These are phyloP conservation scores for Globia sparganii DNA, from an alignment of 2,888 invertebrate species.

Conservation along the genomic window DNA sequence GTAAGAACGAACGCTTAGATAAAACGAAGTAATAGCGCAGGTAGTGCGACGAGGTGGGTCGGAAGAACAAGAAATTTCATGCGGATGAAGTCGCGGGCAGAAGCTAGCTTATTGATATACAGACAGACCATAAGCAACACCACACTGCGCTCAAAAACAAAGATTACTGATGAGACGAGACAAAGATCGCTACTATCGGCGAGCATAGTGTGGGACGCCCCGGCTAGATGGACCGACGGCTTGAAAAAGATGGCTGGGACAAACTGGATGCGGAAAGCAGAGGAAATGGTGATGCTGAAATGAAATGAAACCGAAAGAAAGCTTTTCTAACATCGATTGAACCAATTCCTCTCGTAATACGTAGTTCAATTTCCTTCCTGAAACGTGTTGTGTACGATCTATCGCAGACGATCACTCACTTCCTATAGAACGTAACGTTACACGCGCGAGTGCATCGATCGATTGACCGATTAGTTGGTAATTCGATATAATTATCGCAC, in stretches of 20 bases:
- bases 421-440: slow-evolving; percentile 54
- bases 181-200: no score
- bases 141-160: no score
- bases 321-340: neutral
- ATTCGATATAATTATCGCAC: slow-evolving; percentile 57
- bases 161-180: no score
- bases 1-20: no score
- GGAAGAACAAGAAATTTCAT: no score
- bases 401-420: slow-evolving; percentile 48
- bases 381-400: slow-evolving; percentile 37
- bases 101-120: neutral
- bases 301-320: neutral
- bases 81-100: no score
- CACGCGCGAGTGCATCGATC: slow-evolving; percentile 59
- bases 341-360: slow-evolving; percentile 34
- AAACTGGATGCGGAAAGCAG: neutral
- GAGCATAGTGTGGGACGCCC: neutral
- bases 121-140: no score
- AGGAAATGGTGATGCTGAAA: no score
- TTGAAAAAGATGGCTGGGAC: neutral
- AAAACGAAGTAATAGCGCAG: no score
- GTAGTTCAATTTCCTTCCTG: slow-evolving; percentile 55
- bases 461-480: slow-evolving; percentile 64
- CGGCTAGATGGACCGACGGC: neutral
- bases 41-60: no score